Evolutionary conservation across 2,113 vertebrate species (phyloP).

Genomic region (Pristiophorus japonicus): DNA sequence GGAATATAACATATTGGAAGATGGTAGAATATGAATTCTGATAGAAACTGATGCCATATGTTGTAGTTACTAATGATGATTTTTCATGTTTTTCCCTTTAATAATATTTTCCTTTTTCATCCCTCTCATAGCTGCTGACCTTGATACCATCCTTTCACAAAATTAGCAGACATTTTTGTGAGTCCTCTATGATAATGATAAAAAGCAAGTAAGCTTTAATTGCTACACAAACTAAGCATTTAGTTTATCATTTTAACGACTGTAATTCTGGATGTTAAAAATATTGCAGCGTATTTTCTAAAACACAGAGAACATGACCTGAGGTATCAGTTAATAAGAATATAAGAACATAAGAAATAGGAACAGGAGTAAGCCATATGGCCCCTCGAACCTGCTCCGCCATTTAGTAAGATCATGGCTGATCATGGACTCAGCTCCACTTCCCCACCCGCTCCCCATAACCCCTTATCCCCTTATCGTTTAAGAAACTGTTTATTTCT

Average conservation of each 20-base stretch:
- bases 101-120: background rate
- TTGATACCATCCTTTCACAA: background rate
- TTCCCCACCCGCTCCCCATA: too few relatives aligned
- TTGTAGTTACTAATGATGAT: background rate
- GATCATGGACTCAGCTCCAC: too few relatives aligned
- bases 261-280: background rate
- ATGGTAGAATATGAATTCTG: background rate
- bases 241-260: background rate
- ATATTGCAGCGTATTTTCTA: background rate
- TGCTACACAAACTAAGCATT: background rate
- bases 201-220: background rate
- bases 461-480: too few relatives aligned
- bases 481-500: too few relatives aligned
- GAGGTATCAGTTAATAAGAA: background rate
- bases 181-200: background rate
- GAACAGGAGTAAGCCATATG: too few relatives aligned
- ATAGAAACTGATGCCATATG: background rate
- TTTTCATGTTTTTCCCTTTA: conserved; percentile 1
- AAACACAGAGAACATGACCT: background rate
- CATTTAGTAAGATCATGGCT: too few relatives aligned
- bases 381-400: too few relatives aligned
- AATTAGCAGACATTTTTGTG: background rate
- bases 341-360: too few relatives aligned
- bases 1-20: background rate
- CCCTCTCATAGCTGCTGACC: conserved; percentile 24